Percentiles rank a stretch among this genome's conserved stretches.
phyloP scores from a whole-genome alignment of 2,113 vertebrate genomes.

The Chelonoidis abingdonii region DNA sequence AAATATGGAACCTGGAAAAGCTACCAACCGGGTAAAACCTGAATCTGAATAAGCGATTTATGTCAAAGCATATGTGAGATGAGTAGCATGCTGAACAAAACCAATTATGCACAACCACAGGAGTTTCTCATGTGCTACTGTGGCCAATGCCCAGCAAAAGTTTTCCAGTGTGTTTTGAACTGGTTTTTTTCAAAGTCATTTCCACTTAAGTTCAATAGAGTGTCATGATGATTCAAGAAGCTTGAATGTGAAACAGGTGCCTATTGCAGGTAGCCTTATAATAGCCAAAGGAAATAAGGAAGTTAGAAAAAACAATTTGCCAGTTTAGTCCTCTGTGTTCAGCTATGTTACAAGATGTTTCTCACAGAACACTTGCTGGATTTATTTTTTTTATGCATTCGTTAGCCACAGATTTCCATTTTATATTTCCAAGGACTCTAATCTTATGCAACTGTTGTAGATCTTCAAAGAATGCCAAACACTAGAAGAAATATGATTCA shows the following conservation, averaged over 20 bases:
- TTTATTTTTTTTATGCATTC: neutral
- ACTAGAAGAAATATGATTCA: neutral
- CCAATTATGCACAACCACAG: neutral
- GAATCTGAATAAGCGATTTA: neutral
- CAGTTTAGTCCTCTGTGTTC: neutral
- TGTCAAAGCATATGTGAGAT: neutral
- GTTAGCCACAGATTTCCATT: neutral
- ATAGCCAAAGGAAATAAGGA: neutral
- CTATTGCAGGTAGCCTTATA: neutral
- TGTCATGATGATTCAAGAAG: neutral
- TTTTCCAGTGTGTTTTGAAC: neutral
- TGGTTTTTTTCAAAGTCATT: neutral
- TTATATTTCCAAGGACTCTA: neutral
- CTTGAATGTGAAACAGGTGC: accelerated
- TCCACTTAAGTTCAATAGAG: neutral
- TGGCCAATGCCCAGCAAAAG: neutral
- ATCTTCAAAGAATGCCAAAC: neutral
- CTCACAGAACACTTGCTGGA: neutral
- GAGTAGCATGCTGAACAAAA: neutral
- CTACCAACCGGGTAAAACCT: slow-evolving; percentile 4
- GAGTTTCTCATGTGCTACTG: accelerated
- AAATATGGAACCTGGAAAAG: slow-evolving; percentile 32
- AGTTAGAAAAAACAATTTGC: neutral
- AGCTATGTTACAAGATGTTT: neutral
- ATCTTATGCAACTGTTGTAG: neutral